Base-by-base conservation (phyloP, 2,888 invertebrate species). In the Lithosia quadra region DNA sequence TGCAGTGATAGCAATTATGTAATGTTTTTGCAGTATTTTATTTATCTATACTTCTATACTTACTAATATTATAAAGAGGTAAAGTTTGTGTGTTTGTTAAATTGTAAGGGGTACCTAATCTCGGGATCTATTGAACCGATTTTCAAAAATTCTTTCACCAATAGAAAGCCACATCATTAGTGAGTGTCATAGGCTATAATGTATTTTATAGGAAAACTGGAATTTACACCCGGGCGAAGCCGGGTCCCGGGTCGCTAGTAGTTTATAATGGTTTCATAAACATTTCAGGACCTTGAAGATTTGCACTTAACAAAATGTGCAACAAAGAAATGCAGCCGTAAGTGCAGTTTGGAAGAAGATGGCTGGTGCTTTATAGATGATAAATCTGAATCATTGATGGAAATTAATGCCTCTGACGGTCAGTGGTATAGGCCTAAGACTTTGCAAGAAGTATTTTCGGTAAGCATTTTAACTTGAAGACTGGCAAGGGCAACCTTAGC, bases 401-500 rank as follows among this genome's bases (percentile, higher is more conserved):
- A 86, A 11, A 72, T 95, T n/a, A 79, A 85, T 0, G 84, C 92
- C 1, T 84, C 84, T 0, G 83, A 87, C 0, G 88, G 86, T 5
- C 91, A 90, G 33, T 97, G 97, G 96, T 95, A 95, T 80, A 96
- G 96, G 83, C 96, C 96, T 0, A 92, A 89, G 62, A 92, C 91
- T 0, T 65, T 97, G 0, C 87, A 92, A n/a, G 95, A 96, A 77
- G 89, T 97, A 18, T 96, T 96, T 78, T 88, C 92, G 80, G 92
- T 96, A 64, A 56, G 7, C 15, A 18, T 56, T 57, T 64, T 28
- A n/a, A n/a, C n/a, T n/a, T n/a, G n/a, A n/a, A n/a, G n/a, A n/a
- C n/a, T n/a, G n/a, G n/a, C n/a, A n/a, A n/a, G n/a, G n/a, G n/a
- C n/a, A n/a, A n/a, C n/a, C n/a, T n/a, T n/a, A n/a, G n/a, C n/a